Conservation (phyloP, 1,140 invertebrate species). For the Brachionus angularis region DNA sequence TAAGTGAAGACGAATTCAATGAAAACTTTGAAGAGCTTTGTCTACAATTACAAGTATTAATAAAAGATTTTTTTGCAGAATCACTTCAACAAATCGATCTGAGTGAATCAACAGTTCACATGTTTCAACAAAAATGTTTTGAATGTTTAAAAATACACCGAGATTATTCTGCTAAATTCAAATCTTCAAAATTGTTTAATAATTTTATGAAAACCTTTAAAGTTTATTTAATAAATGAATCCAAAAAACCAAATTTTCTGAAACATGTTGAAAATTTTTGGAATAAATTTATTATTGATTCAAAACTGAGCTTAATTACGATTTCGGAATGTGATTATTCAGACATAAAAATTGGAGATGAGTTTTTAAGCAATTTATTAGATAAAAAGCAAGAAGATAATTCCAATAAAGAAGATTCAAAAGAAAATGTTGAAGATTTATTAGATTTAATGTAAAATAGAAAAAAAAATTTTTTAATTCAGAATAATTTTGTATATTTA, state of each 20-base stretch:
- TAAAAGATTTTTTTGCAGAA: conserved; percentile 33
- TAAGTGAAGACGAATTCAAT: background rate
- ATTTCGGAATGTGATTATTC: conserved; percentile 3
- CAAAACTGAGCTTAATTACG: conserved; percentile 4
- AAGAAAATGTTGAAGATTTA: conserved; percentile 42
- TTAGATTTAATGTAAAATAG: conserved; percentile 39
- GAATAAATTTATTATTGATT: conserved; percentile 8
- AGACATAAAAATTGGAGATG: background rate
- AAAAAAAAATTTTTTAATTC: background rate
- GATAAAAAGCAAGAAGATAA: background rate
- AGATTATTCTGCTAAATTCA: conserved; percentile 22
- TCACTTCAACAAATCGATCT: conserved; percentile 26
- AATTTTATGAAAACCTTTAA: conserved; percentile 26
- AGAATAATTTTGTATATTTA: no score
- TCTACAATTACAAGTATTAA: conserved; percentile 7
- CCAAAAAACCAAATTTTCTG: background rate
- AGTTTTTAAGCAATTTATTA: conserved; percentile 6
- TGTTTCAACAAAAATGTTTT: conserved; percentile 30
- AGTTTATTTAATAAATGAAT: conserved; percentile 7
- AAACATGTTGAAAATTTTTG: conserved; percentile 42
- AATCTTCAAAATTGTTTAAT: conserved; percentile 3
- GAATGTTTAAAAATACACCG: conserved; percentile 23
- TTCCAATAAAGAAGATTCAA: background rate
- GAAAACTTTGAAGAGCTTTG: conserved; percentile 30
- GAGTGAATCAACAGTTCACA: background rate